Evolutionary conservation across 2,888 invertebrate genomes (phyloP).

Genomic region (Protonemura montana): DNA sequence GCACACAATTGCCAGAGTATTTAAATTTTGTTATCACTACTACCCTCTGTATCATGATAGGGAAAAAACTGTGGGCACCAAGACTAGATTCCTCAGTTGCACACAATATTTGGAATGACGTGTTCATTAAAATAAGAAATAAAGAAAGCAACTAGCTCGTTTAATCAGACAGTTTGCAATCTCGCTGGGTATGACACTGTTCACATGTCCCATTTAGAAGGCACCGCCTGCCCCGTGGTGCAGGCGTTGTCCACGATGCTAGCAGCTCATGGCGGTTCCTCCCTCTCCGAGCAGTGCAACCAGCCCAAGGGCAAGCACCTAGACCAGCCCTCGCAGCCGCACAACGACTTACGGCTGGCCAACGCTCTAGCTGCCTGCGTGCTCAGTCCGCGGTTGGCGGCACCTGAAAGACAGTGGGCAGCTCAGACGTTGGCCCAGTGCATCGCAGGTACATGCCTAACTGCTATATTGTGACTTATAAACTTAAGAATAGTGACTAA

Average conservation of each 20-base stretch:
- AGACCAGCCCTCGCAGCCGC: not conserved
- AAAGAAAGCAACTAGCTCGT: no score
- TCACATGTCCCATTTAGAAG: conserved; percentile 52
- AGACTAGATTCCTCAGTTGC: no score
- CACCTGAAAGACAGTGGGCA: conserved; percentile 67
- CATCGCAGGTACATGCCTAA: conserved; percentile 8
- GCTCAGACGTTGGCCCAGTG: conserved; percentile 65
- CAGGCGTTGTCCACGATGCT: conserved; percentile 68
- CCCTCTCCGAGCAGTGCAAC: conserved; percentile 43
- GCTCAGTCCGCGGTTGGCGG: conserved; percentile 63
- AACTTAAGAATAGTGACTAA: no score
- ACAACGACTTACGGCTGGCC: conserved; percentile 62
- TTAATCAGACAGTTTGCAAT: no score
- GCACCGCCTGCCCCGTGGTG: conserved; percentile 63
- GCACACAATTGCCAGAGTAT: no score
- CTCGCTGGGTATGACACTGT: no score
- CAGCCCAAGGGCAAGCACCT: conserved; percentile 28
- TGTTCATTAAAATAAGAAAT: no score
- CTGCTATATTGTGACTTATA: no score
- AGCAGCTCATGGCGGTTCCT: conserved; percentile 59
- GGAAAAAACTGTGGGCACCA: no score
- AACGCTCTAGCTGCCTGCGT: conserved; percentile 69
- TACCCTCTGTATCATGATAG: no score
- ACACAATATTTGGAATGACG: no score
- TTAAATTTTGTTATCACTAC: no score